phyloP scores from a whole-genome alignment of 2,888 invertebrate species.

The Lasioglossum calceatum region DNA sequence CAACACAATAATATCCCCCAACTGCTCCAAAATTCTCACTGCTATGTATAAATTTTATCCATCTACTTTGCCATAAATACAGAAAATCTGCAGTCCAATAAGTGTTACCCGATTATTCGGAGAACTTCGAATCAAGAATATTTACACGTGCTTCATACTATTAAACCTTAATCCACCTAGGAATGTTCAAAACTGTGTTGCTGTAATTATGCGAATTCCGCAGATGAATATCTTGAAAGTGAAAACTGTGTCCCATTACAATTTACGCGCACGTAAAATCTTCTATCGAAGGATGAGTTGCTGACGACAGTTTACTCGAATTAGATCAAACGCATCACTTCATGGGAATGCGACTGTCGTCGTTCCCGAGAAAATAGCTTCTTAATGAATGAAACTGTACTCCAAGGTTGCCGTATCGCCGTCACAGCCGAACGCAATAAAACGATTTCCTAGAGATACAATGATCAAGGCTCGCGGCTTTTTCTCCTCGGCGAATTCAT shows the following conservation, averaged over 20 bases:
- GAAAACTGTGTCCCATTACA: no score
- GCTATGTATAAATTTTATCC: background rate
- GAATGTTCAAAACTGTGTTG: background rate
- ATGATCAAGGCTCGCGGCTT: constrained; percentile 21
- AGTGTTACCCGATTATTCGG: background rate
- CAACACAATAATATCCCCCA: background rate
- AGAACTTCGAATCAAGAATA: background rate
- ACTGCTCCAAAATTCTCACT: no score
- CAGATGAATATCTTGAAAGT: no score
- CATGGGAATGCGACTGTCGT: background rate
- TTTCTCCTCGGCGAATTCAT: constrained; percentile 23
- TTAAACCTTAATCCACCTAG: background rate
- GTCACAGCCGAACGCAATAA: constrained; percentile 17
- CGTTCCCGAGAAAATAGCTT: background rate
- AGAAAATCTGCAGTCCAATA: no score
- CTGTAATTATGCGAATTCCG: background rate
- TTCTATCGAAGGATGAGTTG: background rate
- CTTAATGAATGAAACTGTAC: constrained; percentile 19
- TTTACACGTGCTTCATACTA: background rate
- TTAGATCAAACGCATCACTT: background rate
- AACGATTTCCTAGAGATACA: constrained; percentile 27
- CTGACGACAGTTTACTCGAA: background rate
- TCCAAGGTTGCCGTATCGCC: constrained; percentile 23
- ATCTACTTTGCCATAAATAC: no score
- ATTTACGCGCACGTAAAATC: no score